Conservation (phyloP, 2,888 invertebrate species). For the Eubasilissa splendida region DNA sequence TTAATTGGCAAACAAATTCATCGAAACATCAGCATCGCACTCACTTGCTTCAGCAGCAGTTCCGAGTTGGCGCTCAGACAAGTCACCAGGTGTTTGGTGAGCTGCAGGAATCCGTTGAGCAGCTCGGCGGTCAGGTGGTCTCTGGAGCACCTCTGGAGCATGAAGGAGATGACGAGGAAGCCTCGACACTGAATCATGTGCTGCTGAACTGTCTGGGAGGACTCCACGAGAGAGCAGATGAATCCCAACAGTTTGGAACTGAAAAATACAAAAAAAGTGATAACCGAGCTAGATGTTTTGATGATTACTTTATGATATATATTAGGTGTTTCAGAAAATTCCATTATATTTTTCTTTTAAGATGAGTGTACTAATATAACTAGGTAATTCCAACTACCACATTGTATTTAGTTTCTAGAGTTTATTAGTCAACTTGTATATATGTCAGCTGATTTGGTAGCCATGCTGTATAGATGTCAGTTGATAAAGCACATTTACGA, state of each 20-base stretch:
- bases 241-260: slow-evolving; percentile 97
- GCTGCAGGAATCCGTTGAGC: slow-evolving; percentile 90
- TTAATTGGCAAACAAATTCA: background rate
- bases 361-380: no score
- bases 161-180: slow-evolving; percentile 97
- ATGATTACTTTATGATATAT: no score
- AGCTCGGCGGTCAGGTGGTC: slow-evolving; percentile 97
- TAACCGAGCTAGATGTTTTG: no score
- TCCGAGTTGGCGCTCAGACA: slow-evolving; percentile 95
- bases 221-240: slow-evolving; percentile 97
- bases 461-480: no score
- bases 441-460: no score
- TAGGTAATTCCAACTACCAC: no score
- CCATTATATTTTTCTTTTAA: no score
- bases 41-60: slow-evolving; percentile 92
- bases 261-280: slow-evolving; percentile 48
- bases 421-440: no score
- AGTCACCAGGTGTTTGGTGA: slow-evolving; percentile 94
- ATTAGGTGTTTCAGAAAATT: no score
- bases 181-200: slow-evolving; percentile 99
- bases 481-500: no score
- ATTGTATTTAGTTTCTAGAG: no score
- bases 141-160: slow-evolving; percentile 92
- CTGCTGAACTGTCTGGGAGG: slow-evolving; percentile 97
- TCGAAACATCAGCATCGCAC: slow-evolving; percentile 51